These are phyloP conservation scores for Thecophora atra DNA, from an alignment of 2,888 invertebrate genomes.

Conservation along the genomic window DNA sequence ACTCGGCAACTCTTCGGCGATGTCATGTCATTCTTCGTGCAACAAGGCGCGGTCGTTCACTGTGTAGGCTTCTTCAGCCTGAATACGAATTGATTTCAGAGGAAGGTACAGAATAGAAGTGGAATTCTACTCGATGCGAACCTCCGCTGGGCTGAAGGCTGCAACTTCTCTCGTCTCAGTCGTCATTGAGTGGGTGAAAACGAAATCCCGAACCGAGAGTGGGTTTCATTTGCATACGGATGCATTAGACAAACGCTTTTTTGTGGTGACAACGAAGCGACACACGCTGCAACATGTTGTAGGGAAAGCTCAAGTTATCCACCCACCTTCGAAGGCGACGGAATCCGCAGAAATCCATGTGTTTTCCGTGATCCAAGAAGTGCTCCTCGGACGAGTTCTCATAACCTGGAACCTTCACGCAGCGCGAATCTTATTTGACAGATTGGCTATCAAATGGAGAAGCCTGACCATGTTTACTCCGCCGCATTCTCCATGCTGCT, in stretches of 20 bases:
- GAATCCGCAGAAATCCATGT: conserved; percentile 4
- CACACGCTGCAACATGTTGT: not conserved
- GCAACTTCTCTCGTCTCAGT: not conserved
- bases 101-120: not conserved
- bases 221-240: conserved; percentile 25
- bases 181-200: conserved; percentile 24
- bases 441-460: conserved; percentile 43
- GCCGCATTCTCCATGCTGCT: conserved; percentile 42
- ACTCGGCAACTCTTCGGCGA: not conserved
- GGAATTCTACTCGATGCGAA: not conserved
- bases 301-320: conserved; percentile 5
- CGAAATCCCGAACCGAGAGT: conserved; percentile 9
- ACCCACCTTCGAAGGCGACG: not conserved
- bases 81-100: conserved; percentile 18
- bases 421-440: conserved; percentile 45
- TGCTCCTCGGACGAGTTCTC: conserved; percentile 17
- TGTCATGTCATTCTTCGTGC: not conserved
- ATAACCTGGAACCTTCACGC: conserved; percentile 41
- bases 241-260: conserved; percentile 8
- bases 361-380: not conserved
- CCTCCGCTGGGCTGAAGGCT: not conserved
- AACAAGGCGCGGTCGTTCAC: not conserved
- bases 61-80: not conserved
- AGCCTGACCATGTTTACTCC: conserved; percentile 31
- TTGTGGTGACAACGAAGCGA: conserved; percentile 1